phyloP scores from a whole-genome alignment of 1,140 invertebrate species.

The Lepidotrigona ventralis region DNA sequence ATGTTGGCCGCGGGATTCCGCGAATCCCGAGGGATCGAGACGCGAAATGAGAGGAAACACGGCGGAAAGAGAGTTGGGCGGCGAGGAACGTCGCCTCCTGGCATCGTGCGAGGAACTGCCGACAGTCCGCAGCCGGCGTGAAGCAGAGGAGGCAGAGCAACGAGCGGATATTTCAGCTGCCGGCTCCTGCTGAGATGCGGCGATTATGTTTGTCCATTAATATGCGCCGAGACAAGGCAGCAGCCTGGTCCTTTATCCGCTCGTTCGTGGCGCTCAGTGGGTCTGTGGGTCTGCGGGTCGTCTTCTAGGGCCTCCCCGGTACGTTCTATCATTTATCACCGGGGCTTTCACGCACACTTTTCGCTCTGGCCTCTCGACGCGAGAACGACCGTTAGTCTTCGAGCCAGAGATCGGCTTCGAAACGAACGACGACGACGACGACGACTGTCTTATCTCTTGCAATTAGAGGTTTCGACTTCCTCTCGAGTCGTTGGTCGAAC shows the following conservation, averaged over 20 bases:
- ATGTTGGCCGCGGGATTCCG: not conserved
- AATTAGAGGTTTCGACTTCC: not conserved
- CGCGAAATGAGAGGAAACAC: not conserved
- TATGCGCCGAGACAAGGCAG: constrained; percentile 76
- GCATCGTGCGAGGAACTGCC: constrained; percentile 62
- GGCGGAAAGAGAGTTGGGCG: constrained; percentile 11
- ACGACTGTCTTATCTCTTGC: not conserved
- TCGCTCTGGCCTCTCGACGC: constrained; percentile 45
- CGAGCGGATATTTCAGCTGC: constrained; percentile 68
- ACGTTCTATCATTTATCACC: constrained; percentile 78
- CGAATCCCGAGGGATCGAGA: not conserved
- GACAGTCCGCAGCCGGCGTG: constrained; percentile 44
- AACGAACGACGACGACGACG: constrained; percentile 1
- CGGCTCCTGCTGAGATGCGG: constrained; percentile 76
- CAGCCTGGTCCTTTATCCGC: constrained; percentile 69
- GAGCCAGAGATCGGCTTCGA: constrained; percentile 8
- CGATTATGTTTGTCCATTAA: constrained; percentile 80
- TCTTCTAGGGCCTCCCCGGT: constrained; percentile 67
- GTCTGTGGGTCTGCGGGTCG: constrained; percentile 77
- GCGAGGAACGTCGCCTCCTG: constrained; percentile 63
- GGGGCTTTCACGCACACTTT: constrained; percentile 68
- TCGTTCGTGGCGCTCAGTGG: constrained; percentile 69
- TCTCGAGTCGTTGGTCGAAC: not conserved
- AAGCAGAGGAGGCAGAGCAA: constrained; percentile 54
- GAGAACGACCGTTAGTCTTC: constrained; percentile 36